A percentile compares a stretch with the other conserved stretches of the same genome.
Conservation (phyloP, 2,888 invertebrate species). For the Leptogaster cylindrica region DNA sequence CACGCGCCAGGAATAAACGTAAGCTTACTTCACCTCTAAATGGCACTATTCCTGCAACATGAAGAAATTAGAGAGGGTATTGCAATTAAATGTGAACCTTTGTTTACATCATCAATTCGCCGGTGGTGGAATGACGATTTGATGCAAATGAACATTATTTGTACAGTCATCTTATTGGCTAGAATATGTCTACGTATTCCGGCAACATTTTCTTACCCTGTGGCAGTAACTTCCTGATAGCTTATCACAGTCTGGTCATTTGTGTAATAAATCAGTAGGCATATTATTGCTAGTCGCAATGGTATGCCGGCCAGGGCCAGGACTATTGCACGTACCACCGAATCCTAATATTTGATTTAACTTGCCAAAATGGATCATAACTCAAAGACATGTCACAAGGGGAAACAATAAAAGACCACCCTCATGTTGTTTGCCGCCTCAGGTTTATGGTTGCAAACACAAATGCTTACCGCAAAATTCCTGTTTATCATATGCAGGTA, state of each 20-base stretch:
- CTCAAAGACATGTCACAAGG: slow-evolving; percentile 45
- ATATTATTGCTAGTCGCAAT: slow-evolving; percentile 25
- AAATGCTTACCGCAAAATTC: slow-evolving; percentile 43
- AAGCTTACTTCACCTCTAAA: too few species aligned
- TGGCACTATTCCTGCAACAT: too few species aligned
- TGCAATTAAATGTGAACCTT: too few species aligned
- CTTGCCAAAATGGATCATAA: slow-evolving; percentile 44
- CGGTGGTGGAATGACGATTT: too few species aligned
- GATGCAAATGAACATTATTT: too few species aligned
- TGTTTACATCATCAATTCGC: too few species aligned
- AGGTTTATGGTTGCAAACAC: slow-evolving; percentile 38
- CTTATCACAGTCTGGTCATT: slow-evolving; percentile 38
- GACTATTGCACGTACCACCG: slow-evolving; percentile 4
- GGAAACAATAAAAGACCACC: slow-evolving; percentile 47
- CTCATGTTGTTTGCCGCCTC: slow-evolving; percentile 27
- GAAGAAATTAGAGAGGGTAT: too few species aligned
- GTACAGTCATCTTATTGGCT: too few species aligned
- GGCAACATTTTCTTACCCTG: slow-evolving; percentile 28
- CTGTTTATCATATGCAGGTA: slow-evolving; percentile 48
- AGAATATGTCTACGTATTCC: slow-evolving; percentile 18
- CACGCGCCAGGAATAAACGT: too few species aligned
- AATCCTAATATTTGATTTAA: slow-evolving; percentile 46
- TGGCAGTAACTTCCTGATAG: slow-evolving; percentile 38
- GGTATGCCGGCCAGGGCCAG: slow-evolving; percentile 7
- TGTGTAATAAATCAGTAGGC: slow-evolving; percentile 30